Base-by-base conservation (phyloP, 2,113 vertebrate genomes). In the Sapayoa aenigma region DNA sequence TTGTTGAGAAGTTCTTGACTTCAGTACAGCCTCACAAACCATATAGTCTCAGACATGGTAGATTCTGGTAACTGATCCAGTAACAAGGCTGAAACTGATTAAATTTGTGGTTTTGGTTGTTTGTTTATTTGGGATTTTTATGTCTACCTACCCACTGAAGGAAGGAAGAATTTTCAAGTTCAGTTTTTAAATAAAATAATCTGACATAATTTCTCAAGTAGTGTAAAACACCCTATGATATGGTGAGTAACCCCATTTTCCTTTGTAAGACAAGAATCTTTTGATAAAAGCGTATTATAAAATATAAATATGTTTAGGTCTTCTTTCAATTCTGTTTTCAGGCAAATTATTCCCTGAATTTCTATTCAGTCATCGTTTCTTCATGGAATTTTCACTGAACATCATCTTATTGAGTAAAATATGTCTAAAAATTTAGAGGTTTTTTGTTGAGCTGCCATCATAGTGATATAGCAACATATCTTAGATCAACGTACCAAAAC, bases 391-490 rank as follows among this genome's bases (percentile, higher is more conserved):
- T 31, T 78, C 12, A 14, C 24, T 46, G 9, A 7, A 6, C 44
- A 33, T 1, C 2, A 3, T 21, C 52, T 33, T 63, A 37, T 20
- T 50, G 59, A 42, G 53, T 42, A 79, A 74, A 63, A 24, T 22
- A 17, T 10, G 16, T 79, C 39, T 59, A 59, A 52, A 74, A 68
- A 39, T 21, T 8, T 62, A 28, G 33, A 22, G 3, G 1, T n/a
- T 46, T 66, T 77, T 12, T 55, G 14, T 28, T 68, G 62, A 72
- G 35, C 1, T 0, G 12, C 67, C 15, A 46, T 12, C 5, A 14
- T 6, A 8, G 33, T 46, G 21, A 12, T n/a, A 8, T 11, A 28
- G 39, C 2, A 30, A 25, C 2, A 1, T 24, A 9, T 16, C 33
- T 81, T 44, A 44, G 9, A 47, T 41, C 58, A 75, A 15, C 5